phyloP scores from a whole-genome alignment of 2,888 invertebrate species.

The Cantharis rufa region DNA sequence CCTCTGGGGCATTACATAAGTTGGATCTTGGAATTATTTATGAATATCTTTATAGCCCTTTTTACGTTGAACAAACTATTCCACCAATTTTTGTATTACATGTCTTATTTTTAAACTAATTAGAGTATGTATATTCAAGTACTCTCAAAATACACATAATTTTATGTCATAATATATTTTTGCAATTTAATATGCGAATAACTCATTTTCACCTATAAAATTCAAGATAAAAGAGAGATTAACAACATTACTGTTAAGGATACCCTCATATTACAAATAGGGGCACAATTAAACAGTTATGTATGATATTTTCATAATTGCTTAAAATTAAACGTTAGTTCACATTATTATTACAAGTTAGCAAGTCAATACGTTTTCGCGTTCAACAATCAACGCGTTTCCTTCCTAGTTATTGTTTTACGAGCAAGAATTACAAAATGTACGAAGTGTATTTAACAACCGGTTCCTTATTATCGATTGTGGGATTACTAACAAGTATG shows the following conservation, averaged over 20 bases:
- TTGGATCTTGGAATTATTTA: too few relatives aligned
- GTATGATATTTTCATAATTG: background rate
- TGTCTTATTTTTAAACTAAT: too few relatives aligned
- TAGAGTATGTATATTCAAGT: background rate
- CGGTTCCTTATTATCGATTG: constrained; percentile 41
- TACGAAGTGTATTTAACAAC: constrained; percentile 44
- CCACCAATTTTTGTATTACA: too few relatives aligned
- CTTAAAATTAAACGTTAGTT: background rate
- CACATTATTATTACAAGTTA: background rate
- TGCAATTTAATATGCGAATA: background rate
- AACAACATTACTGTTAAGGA: background rate
- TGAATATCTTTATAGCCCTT: too few relatives aligned
- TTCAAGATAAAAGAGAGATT: background rate
- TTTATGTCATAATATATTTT: too few relatives aligned
- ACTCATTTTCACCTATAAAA: background rate
- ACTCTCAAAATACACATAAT: background rate
- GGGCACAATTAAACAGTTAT: background rate
- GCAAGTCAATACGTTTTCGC: background rate
- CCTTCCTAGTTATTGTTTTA: background rate
- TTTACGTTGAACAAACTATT: too few relatives aligned
- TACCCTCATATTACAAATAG: background rate
- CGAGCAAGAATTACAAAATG: constrained; percentile 39
- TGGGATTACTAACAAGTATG: constrained; percentile 39
- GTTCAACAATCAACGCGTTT: background rate
- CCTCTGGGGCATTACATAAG: too few relatives aligned